phyloP scores from a whole-genome alignment of 1,140 invertebrate genomes.

The Eufriesea mexicana region DNA sequence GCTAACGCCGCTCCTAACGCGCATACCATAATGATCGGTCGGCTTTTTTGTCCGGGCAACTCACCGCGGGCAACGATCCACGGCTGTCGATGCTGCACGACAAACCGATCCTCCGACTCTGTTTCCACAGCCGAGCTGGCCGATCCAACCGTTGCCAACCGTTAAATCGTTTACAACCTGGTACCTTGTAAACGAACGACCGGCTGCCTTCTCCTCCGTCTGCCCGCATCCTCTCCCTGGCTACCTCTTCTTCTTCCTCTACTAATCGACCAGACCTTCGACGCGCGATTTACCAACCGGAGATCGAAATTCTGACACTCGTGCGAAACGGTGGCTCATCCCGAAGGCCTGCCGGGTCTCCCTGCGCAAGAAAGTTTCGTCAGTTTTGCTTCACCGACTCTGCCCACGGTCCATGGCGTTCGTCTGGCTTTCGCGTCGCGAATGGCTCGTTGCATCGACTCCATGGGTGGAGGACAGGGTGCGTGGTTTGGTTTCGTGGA shows the following conservation, averaged over 20 bases:
- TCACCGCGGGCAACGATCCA: constrained; percentile 24
- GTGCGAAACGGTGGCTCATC: constrained; percentile 28
- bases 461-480: not conserved
- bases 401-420: too few relatives aligned
- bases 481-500: not conserved
- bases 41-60: constrained; percentile 45
- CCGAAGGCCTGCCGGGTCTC: not conserved
- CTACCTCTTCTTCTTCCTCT: too few relatives aligned
- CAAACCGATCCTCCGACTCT: constrained; percentile 15
- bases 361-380: not conserved
- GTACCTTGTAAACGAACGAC: constrained; percentile 60
- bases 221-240: not conserved
- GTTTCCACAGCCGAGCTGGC: constrained; percentile 14
- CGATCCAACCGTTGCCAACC: constrained; percentile 59
- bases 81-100: constrained; percentile 50
- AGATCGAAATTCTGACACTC: constrained; percentile 44
- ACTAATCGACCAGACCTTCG: constrained; percentile 40
- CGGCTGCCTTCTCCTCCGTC: not conserved
- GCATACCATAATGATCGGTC: constrained; percentile 68
- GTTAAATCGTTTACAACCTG: constrained; percentile 69
- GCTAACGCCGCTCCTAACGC: constrained; percentile 61
- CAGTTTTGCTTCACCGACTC: constrained; percentile 9
- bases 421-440: not conserved
- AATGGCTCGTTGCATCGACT: not conserved
- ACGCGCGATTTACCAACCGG: constrained; percentile 28